These are phyloP conservation scores for Coccyzus lansbergi DNA, from an alignment of 2,797 vertebrate genomes.

Conservation along the genomic window DNA sequence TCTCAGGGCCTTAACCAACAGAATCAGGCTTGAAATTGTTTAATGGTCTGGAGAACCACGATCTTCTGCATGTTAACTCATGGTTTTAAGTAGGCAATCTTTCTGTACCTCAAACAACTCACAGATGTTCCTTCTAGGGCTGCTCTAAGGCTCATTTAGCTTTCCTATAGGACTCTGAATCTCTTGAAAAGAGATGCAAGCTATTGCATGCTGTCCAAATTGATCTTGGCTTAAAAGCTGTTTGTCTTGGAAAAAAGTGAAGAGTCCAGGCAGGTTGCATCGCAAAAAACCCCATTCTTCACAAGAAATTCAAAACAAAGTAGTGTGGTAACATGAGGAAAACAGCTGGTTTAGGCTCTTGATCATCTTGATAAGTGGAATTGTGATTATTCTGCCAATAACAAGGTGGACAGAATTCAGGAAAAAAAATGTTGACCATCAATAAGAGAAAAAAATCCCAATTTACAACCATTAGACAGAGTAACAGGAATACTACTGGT, in stretches of 20 bases:
- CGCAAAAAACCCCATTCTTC: constrained; percentile 34
- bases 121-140: background rate
- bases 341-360: constrained; percentile 9
- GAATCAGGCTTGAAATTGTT: background rate
- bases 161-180: constrained; percentile 18
- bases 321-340: constrained; percentile 9
- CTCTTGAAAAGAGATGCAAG: constrained; percentile 23
- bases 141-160: constrained; percentile 24
- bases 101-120: background rate
- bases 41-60: background rate
- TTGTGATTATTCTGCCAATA: constrained; percentile 35
- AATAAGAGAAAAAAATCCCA: constrained; percentile 26
- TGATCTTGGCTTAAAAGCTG: constrained; percentile 55
- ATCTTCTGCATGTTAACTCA: background rate
- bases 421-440: constrained; percentile 11
- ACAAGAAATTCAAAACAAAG: constrained; percentile 24
- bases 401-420: background rate
- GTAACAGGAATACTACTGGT: background rate
- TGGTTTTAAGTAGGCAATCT: background rate
- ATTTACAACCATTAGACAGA: background rate
- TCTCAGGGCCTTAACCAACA: background rate
- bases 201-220: constrained; percentile 58
- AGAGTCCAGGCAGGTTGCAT: constrained; percentile 52
- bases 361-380: constrained; percentile 42
- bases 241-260: constrained; percentile 61